These are phyloP conservation scores for Chaenodraco wilsoni DNA, from an alignment of 2,797 vertebrate genomes.

Conservation along the genomic window DNA sequence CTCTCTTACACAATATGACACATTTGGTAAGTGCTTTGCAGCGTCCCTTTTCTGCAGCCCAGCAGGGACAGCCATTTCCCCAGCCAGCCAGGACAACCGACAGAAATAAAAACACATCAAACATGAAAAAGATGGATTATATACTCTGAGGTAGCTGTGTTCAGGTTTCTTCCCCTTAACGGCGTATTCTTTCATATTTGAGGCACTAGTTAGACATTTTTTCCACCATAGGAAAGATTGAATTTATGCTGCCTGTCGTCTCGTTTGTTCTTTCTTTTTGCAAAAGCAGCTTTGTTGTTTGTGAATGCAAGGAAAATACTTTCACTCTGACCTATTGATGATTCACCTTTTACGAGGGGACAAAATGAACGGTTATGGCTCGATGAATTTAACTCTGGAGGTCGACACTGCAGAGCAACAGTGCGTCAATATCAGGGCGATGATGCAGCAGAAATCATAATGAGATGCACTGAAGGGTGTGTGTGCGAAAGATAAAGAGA, in stretches of 20 bases:
- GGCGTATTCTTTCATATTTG: slow-evolving; percentile 12
- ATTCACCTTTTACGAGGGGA: background rate
- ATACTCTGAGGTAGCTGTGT: slow-evolving; percentile 2
- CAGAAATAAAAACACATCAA: slow-evolving; percentile 44
- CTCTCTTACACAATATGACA: slow-evolving; percentile 11
- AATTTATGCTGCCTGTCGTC: slow-evolving; percentile 26
- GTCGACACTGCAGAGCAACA: slow-evolving; percentile 29
- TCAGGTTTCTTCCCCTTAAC: background rate
- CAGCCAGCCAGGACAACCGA: slow-evolving; percentile 19
- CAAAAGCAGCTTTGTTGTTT: slow-evolving; percentile 20
- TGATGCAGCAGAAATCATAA: background rate
- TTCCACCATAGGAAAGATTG: background rate
- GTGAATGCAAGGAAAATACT: slow-evolving; percentile 25
- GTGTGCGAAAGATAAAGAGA: background rate
- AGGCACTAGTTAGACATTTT: background rate
- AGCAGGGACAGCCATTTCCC: slow-evolving; percentile 16
- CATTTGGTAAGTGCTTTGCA: slow-evolving; percentile 19
- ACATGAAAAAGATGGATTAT: slow-evolving; percentile 25
- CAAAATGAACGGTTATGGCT: slow-evolving; percentile 26
- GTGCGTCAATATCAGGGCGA: slow-evolving; percentile 12
- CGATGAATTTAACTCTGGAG: slow-evolving; percentile 2
- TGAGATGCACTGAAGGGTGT: slow-evolving; percentile 7
- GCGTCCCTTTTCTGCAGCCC: slow-evolving; percentile 4
- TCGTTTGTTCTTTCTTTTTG: slow-evolving; percentile 3
- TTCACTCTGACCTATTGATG: slow-evolving; percentile 21